Conservation (phyloP, 2,797 vertebrate species). For the Rhynchonycteris naso region DNA sequence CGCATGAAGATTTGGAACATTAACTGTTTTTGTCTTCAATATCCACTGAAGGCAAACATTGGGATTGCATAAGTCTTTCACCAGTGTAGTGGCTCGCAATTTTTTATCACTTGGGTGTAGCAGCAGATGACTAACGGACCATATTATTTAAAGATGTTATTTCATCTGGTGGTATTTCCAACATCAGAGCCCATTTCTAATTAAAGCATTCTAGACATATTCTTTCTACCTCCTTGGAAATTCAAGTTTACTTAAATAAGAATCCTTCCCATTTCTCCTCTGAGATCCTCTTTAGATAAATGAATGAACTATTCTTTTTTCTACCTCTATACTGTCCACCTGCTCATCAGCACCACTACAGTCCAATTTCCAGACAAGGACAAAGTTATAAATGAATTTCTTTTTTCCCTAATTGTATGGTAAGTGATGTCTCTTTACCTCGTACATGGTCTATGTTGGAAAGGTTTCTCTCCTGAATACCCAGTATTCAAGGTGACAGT, state of each 20-base stretch:
- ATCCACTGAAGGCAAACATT: background rate
- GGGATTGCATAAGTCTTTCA: background rate
- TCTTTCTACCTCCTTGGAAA: background rate
- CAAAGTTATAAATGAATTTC: background rate
- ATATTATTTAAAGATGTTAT: background rate
- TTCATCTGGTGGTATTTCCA: background rate
- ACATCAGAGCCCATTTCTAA: constrained; percentile 3
- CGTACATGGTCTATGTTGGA: background rate
- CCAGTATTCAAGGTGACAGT: background rate
- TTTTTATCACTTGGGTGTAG: background rate
- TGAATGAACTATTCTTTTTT: background rate
- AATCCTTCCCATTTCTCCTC: background rate
- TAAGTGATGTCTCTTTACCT: background rate
- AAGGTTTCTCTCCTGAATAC: background rate
- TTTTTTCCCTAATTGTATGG: background rate
- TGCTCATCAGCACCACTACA: background rate
- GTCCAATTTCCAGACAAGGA: background rate
- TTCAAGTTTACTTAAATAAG: background rate
- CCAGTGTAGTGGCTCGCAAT: background rate
- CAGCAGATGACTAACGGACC: background rate
- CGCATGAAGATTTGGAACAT: background rate
- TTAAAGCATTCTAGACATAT: background rate
- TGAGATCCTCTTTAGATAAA: background rate
- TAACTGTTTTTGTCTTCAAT: background rate
- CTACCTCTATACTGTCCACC: background rate